Percentiles rank a stretch among this genome's conserved stretches.
Evolutionary conservation across 1,140 invertebrate genomes (phyloP).

Genomic region (Aphidius ervi): DNA sequence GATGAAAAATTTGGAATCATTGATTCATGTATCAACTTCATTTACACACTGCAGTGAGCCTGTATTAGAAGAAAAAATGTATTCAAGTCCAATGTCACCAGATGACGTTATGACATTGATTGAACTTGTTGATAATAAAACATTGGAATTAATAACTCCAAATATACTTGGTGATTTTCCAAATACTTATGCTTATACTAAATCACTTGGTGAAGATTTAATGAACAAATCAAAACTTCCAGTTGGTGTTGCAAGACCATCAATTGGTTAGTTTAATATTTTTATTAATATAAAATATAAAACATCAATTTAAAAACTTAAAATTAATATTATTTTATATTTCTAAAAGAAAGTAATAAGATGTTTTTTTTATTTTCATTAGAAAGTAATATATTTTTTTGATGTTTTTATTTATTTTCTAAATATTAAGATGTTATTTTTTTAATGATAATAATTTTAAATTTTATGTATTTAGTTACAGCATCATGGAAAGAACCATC

Average conservation of each 20-base stretch:
- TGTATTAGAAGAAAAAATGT: conserved; percentile 65
- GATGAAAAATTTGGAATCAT: conserved; percentile 41
- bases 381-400: too few relatives aligned
- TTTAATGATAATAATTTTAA: not conserved
- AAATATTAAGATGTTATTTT: too few relatives aligned
- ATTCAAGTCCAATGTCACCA: conserved; percentile 67
- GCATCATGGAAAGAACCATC: conserved; percentile 67
- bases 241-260: conserved; percentile 67
- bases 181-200: conserved; percentile 79
- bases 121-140: conserved; percentile 71
- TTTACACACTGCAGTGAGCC: conserved; percentile 74
- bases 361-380: too few relatives aligned
- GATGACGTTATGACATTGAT: conserved; percentile 69
- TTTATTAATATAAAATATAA: conserved; percentile 14
- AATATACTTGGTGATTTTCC: conserved; percentile 70
- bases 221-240: conserved; percentile 63
- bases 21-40: conserved; percentile 78
- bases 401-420: too few relatives aligned
- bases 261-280: conserved; percentile 61
- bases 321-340: conserved; percentile 1
- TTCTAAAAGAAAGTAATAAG: not conserved
- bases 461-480: conserved; percentile 52
- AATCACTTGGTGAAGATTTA: conserved; percentile 69
- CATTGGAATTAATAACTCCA: conserved; percentile 68
- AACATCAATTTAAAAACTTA: conserved; percentile 10